Conservation (phyloP, 2,113 vertebrate species). For the Gobiocypris rarus region DNA sequence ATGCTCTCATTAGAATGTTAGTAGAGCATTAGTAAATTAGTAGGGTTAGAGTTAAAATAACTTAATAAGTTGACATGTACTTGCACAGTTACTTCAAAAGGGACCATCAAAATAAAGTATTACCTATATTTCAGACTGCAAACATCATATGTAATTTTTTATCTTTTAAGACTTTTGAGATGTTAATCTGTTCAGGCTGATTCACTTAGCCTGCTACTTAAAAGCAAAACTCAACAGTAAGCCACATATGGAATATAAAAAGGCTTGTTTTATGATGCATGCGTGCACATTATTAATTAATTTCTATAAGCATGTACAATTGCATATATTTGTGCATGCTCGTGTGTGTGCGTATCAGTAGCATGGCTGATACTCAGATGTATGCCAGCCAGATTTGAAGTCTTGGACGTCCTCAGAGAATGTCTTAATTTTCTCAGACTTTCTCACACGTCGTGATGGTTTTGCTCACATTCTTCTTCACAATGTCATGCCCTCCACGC, state of each 20-base stretch:
- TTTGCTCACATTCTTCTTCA: slow-evolving; percentile 79
- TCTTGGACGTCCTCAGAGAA: slow-evolving; percentile 54
- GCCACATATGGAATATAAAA: neutral
- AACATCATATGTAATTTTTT: neutral
- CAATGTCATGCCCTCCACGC: slow-evolving; percentile 82
- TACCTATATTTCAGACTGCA: neutral
- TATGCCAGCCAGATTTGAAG: slow-evolving; percentile 31
- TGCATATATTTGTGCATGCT: slow-evolving; percentile 5
- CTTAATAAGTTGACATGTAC: too few relatives aligned
- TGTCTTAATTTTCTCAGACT: slow-evolving; percentile 61
- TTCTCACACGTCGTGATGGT: slow-evolving; percentile 76
- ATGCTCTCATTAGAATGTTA: too few relatives aligned
- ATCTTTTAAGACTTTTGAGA: neutral
- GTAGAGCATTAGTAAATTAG: too few relatives aligned
- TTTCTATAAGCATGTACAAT: slow-evolving; percentile 9
- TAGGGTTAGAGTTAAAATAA: too few relatives aligned
- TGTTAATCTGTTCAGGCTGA: neutral
- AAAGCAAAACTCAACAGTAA: neutral
- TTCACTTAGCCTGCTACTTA: neutral
- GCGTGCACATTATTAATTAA: neutral
- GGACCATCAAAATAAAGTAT: too few relatives aligned
- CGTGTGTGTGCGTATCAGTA: slow-evolving; percentile 40
- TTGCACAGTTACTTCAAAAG: too few relatives aligned
- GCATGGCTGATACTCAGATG: neutral
- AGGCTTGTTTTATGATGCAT: neutral